A percentile compares a stretch with the other conserved stretches of the same genome.
Conservation (phyloP, 1,140 invertebrate genomes). For the Orchesella cincta region DNA sequence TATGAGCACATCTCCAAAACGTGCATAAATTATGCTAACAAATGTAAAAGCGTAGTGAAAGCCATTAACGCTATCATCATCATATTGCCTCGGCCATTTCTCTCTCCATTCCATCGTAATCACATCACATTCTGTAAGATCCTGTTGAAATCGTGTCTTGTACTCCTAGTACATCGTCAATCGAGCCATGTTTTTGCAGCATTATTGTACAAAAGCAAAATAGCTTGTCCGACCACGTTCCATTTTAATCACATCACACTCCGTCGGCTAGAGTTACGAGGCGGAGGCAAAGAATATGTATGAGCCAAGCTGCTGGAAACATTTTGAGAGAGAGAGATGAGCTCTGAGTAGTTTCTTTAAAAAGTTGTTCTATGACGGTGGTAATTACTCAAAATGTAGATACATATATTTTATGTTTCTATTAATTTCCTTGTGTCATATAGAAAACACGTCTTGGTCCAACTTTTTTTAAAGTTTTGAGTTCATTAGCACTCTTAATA, state of each 20-base stretch:
- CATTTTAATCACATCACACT: conserved; percentile 15
- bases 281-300: no score
- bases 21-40: neutral
- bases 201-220: neutral
- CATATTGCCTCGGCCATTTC: neutral
- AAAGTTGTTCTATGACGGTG: no score
- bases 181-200: neutral
- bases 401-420: no score
- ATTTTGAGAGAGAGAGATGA: no score
- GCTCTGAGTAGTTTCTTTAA: no score
- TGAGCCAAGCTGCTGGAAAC: no score
- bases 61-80: neutral
- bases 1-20: no score
- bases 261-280: neutral
- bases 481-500: no score
- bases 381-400: no score
- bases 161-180: neutral
- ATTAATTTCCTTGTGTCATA: no score
- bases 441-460: no score
- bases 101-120: neutral
- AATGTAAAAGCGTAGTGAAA: neutral
- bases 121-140: neutral
- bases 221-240: neutral
- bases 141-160: conserved; percentile 3
- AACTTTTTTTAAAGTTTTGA: no score